phyloP scores from a whole-genome alignment of 2,113 vertebrate genomes.

The Salvator merianae region DNA sequence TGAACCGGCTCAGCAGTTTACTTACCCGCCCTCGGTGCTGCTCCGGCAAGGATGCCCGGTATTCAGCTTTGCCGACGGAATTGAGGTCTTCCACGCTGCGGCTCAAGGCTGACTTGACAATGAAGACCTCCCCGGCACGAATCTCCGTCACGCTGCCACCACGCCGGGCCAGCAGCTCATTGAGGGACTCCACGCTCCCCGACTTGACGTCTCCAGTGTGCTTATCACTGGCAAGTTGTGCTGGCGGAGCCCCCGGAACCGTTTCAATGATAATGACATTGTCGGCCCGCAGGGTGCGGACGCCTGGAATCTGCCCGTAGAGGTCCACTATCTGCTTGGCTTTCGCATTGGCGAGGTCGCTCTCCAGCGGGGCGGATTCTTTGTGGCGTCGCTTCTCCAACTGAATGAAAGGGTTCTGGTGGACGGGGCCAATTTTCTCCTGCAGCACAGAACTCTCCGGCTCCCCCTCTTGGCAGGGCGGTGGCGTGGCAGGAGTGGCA shows the following conservation, averaged over 20 bases:
- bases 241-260: conserved; percentile 38
- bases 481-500: conserved; percentile 41
- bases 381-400: conserved; percentile 70
- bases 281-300: conserved; percentile 77
- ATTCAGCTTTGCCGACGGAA: background rate
- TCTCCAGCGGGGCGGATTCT: conserved; percentile 14
- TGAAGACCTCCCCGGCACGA: conserved; percentile 74
- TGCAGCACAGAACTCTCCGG: conserved; percentile 64
- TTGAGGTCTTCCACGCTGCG: conserved; percentile 48
- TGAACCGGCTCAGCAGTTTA: conserved; percentile 78
- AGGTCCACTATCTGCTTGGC: conserved; percentile 16
- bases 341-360: background rate
- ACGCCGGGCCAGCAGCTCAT: conserved; percentile 26
- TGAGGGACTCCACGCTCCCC: conserved; percentile 56
- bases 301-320: conserved; percentile 19
- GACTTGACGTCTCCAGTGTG: conserved; percentile 54
- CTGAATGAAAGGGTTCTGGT: conserved; percentile 84
- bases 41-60: background rate
- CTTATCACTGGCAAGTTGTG: background rate
- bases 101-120: conserved; percentile 67
- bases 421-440: conserved; percentile 82
- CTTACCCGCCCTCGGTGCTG: conserved; percentile 76
- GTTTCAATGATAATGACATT: conserved; percentile 81
- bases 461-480: conserved; percentile 19
- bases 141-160: conserved; percentile 79